Conservation (phyloP, 37 sponge, comb jelly and placozoan genomes). For the Dysidea cf. avara region DNA sequence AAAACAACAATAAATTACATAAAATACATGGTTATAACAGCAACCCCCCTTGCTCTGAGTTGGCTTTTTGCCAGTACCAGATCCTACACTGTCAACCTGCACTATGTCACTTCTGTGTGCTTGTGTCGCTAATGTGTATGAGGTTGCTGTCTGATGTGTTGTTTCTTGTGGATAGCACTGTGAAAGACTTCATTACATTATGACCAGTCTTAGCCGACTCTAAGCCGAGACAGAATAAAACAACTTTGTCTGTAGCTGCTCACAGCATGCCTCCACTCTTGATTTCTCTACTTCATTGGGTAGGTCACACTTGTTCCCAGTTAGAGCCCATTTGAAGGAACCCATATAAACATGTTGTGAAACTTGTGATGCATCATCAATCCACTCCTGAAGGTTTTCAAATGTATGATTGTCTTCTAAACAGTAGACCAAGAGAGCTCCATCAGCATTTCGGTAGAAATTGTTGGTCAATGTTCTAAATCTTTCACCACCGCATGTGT, state of each 20-base stretch:
- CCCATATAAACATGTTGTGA: slow-evolving; percentile 13
- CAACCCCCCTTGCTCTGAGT: too few relatives aligned
- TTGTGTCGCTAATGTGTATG: too few relatives aligned
- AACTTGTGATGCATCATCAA: slow-evolving; percentile 33
- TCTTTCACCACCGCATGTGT: slow-evolving; percentile 78
- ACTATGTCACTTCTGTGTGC: too few relatives aligned
- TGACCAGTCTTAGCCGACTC: slow-evolving; percentile 78
- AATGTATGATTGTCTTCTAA: slow-evolving; percentile 42
- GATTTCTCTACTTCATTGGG: slow-evolving; percentile 33
- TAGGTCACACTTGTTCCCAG: slow-evolving; percentile 64
- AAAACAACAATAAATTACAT: too few relatives aligned
- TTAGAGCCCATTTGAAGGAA: slow-evolving; percentile 44
- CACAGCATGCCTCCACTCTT: slow-evolving; percentile 9
- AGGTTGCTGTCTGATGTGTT: too few relatives aligned
- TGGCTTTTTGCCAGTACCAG: too few relatives aligned
- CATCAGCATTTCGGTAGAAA: slow-evolving; percentile 69
- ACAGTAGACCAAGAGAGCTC: slow-evolving; percentile 65
- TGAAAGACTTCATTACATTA: slow-evolving; percentile 50
- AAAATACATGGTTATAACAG: too few relatives aligned
- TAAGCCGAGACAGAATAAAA: slow-evolving; percentile 62
- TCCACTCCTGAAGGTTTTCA: slow-evolving; percentile 22
- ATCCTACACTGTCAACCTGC: too few relatives aligned
- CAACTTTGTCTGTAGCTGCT: slow-evolving; percentile 1
- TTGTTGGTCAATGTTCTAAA: slow-evolving; percentile 80
- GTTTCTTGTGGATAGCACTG: too few relatives aligned